phyloP scores from a whole-genome alignment of 1,140 invertebrate genomes.

The Berghia stephanieae region DNA sequence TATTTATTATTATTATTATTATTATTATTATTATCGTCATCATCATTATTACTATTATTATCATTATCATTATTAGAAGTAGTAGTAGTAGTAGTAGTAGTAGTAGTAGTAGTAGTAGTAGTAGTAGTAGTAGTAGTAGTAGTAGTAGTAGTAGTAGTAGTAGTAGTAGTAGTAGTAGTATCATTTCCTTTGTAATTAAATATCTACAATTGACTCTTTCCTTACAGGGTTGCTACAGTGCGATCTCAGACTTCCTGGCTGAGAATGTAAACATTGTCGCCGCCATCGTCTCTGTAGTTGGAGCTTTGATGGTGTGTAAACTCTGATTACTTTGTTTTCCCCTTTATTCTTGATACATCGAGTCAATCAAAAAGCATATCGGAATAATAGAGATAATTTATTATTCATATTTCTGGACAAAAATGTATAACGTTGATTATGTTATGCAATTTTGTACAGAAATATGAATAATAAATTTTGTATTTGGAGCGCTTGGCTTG shows the following conservation, averaged over 20 bases:
- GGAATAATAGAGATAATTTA: neutral
- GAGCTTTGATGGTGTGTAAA: slow-evolving; percentile 38
- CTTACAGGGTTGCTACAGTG: slow-evolving; percentile 40
- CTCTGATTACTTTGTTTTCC: neutral
- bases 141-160: neutral
- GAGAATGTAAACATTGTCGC: slow-evolving; percentile 39
- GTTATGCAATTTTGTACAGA: no score
- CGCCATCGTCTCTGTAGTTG: slow-evolving; percentile 35
- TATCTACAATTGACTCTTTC: neutral
- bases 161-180: neutral
- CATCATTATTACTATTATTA: neutral
- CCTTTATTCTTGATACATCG: neutral
- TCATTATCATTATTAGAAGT: no score
- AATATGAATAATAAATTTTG: neutral
- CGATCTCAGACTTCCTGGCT: slow-evolving; percentile 33
- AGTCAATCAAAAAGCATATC: neutral
- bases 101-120: neutral
- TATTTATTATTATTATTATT: no score
- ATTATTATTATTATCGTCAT: no score
- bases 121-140: neutral
- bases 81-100: neutral
- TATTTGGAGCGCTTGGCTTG: neutral
- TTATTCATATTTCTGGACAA: no score
- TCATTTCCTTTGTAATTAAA: neutral
- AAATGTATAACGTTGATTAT: neutral